Evolutionary conservation across 64 coral and sea anemone species (phyloP), one percentile per base, ranked within the genome.

Genomic region (Montipora cactus): DNA sequence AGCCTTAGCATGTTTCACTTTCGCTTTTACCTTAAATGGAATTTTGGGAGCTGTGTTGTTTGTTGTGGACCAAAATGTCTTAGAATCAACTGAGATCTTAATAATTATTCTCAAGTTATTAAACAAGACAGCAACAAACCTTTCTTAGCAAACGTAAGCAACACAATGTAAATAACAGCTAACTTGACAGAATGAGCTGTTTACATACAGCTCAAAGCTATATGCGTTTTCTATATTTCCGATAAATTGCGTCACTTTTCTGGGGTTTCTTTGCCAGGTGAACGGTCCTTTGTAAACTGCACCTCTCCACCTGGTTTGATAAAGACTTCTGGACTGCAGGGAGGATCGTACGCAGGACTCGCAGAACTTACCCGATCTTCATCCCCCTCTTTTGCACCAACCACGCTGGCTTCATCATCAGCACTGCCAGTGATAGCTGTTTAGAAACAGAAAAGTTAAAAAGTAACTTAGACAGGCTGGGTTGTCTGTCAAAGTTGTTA

Each of bases 301-400:
- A 86, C 82, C 19, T 72, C 82, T 51, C 82, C 82, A 19, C 66
- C 82, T 10, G 64, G 82, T 86, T 86, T 44, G 68, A 86, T 86
- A 21, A 49, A 71, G 18, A 86, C 82, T 49, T 59, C 82, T 21
- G 82, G 82, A 45, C 82, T 86, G 82, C 62, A 86, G 20, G 82
- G 66, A 21, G 82, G 82, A n/a, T 19, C 44, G 44, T 86, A 86
- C 18, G n/a, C 62, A 71, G 82, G 82, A 86, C 82, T 86, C 4
- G 82, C 44, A 12, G 82, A 86, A 86, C 82, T 86, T 86, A 86
- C 82, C 82, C 62, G 82, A 50, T 86, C 82, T 86, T 86, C 82
- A 9, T 86, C 66, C 7, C 44, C 51, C 46, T 71, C 71, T 37
- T 49, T 44, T 10, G 13, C 82, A 21, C n/a, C 82, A 49, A 50